Evolutionary conservation across 2,888 invertebrate species (phyloP).

Genomic region (Callimorpha dominula): DNA sequence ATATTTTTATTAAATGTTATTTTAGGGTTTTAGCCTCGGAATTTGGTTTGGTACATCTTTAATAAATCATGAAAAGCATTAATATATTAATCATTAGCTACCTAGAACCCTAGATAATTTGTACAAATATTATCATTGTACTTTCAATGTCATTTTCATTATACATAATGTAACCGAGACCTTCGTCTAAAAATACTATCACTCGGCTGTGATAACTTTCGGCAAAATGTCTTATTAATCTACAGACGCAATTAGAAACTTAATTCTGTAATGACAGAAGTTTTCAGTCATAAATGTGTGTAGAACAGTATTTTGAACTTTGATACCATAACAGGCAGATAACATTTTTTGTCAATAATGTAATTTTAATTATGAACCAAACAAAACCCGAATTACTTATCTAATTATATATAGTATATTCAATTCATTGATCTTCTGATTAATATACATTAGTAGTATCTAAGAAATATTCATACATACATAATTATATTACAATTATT

Average conservation of each 20-base stretch:
- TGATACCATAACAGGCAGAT: neutral
- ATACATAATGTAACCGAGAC: slow-evolving; percentile 71
- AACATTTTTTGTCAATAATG: neutral
- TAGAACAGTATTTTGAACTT: slow-evolving; percentile 10
- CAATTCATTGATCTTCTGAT: neutral
- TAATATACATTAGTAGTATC: neutral
- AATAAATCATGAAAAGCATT: neutral
- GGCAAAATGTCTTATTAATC: slow-evolving; percentile 36
- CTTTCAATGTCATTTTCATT: slow-evolving; percentile 70
- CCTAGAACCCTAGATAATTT: slow-evolving; percentile 1
- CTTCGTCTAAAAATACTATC: slow-evolving; percentile 81
- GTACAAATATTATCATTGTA: slow-evolving; percentile 34
- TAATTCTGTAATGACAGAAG: neutral
- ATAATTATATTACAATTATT: no score
- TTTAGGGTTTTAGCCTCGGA: slow-evolving; percentile 44
- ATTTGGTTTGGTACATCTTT: neutral
- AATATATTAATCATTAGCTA: slow-evolving; percentile 18
- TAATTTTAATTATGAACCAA: no score
- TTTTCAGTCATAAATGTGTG: neutral
- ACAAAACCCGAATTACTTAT: no score
- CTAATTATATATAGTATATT: no score
- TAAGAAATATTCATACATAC: neutral
- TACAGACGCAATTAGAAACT: slow-evolving; percentile 26
- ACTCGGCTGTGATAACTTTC: slow-evolving; percentile 56
- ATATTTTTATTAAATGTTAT: slow-evolving; percentile 34